Evolutionary conservation across 53 echinoderm and acorn worm genomes (phyloP).

Genomic region (Hippasteria phrygiana): DNA sequence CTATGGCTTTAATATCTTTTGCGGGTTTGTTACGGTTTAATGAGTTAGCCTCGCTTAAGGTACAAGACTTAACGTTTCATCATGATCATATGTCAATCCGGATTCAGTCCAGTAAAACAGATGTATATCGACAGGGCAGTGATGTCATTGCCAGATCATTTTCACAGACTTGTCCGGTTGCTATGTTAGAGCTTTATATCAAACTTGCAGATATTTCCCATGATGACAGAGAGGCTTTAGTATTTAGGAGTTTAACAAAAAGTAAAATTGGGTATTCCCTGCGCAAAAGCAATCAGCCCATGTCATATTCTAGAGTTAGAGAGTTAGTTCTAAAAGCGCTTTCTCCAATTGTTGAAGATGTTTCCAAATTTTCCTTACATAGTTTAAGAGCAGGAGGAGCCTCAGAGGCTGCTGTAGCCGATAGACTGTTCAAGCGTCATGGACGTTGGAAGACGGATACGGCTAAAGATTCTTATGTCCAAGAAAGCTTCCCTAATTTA

Average conservation of each 20-base stretch:
- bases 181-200: slow-evolving; percentile 51
- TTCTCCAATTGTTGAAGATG: slow-evolving; percentile 35
- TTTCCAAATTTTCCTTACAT: too few relatives aligned
- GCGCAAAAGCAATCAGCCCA: slow-evolving; percentile 2
- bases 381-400: too few relatives aligned
- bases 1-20: slow-evolving; percentile 41
- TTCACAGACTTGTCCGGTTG: slow-evolving; percentile 44
- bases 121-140: slow-evolving; percentile 40
- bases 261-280: slow-evolving; percentile 17
- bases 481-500: slow-evolving; percentile 24
- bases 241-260: slow-evolving; percentile 35
- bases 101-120: slow-evolving; percentile 51
- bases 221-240: background rate
- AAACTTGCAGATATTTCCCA: slow-evolving; percentile 1
- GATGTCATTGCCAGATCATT: slow-evolving; percentile 37
- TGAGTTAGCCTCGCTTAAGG: slow-evolving; percentile 33
- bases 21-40: slow-evolving; percentile 51
- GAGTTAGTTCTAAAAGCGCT: slow-evolving; percentile 30
- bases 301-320: slow-evolving; percentile 57
- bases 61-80: slow-evolving; percentile 16
- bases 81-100: slow-evolving; percentile 21
- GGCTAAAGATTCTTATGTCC: slow-evolving; percentile 38
- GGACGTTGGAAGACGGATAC: slow-evolving; percentile 29
- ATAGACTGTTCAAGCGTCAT: too few relatives aligned
- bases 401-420: too few relatives aligned